A percentile compares a stretch with the other conserved stretches of the same genome.
Evolutionary conservation across 2,113 vertebrate genomes (phyloP).

Genomic region (Ovibos moschatus): DNA sequence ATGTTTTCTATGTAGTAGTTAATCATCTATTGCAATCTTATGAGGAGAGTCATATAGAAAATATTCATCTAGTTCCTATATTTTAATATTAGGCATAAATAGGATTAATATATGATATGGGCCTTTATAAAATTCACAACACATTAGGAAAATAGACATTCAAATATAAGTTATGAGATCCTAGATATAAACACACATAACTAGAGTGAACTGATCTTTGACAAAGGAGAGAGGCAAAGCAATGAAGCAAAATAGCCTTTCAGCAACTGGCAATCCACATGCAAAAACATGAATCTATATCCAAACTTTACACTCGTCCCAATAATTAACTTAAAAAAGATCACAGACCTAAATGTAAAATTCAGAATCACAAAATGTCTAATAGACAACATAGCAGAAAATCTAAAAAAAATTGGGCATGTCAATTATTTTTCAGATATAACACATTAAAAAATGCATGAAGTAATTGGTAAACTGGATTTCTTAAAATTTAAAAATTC

Average conservation of each 20-base stretch:
- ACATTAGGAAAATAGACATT: not conserved
- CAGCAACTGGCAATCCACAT: not conserved
- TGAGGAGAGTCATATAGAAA: not conserved
- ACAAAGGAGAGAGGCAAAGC: not conserved
- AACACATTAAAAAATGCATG: not conserved
- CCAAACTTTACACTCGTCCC: not conserved
- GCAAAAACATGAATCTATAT: not conserved
- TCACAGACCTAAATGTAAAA: not conserved
- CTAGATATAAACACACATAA: not conserved
- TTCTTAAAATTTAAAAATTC: not conserved
- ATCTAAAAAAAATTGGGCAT: not conserved
- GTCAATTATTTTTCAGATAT: not conserved
- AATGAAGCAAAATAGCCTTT: not conserved
- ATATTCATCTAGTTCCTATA: not conserved
- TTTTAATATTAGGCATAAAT: not conserved
- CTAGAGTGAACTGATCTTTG: not conserved
- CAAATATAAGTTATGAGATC: not conserved
- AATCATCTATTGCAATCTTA: not conserved
- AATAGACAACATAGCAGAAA: not conserved
- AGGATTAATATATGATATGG: not conserved
- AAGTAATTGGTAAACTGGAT: not conserved
- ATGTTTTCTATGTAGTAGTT: not conserved
- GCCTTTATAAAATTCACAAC: not conserved
- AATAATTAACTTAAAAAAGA: not conserved
- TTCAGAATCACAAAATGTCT: not conserved